Percentiles rank a stretch among this genome's conserved stretches.
These are phyloP conservation scores for Phylloscopus trochilus DNA, from an alignment of 2,113 vertebrate species.

Conservation along the genomic window DNA sequence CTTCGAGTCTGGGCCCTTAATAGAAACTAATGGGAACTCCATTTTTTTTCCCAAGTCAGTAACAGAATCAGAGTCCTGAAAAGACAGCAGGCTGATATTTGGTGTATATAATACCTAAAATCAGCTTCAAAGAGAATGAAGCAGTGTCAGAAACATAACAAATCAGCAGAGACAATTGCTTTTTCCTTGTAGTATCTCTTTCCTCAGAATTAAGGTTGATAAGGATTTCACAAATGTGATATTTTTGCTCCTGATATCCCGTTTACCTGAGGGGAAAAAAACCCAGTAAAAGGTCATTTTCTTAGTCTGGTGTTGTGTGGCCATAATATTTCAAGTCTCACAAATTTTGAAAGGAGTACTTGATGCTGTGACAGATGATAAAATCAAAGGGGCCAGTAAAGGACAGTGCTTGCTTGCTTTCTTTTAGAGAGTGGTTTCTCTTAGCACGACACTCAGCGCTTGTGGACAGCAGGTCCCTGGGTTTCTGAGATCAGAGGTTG, in stretches of 20 bases:
- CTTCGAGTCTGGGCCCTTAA: not conserved
- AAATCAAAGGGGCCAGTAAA: slow-evolving; percentile 33
- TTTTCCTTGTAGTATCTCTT: not conserved
- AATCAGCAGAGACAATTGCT: not conserved
- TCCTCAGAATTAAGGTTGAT: not conserved
- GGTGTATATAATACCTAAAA: not conserved
- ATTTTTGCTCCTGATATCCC: not conserved
- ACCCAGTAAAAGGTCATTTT: not conserved
- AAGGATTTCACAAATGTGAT: not conserved
- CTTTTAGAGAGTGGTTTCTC: not conserved
- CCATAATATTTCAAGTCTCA: slow-evolving; percentile 17
- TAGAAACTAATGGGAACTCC: not conserved
- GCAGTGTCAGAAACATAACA: not conserved
- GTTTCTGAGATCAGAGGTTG: slow-evolving; percentile 31
- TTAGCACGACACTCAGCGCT: not conserved
- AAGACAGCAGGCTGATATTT: not conserved
- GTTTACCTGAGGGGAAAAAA: not conserved
- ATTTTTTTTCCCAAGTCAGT: not conserved
- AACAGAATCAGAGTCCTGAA: not conserved
- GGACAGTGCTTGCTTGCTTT: not conserved
- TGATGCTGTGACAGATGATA: slow-evolving; percentile 53
- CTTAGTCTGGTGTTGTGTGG: not conserved
- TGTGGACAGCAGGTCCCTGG: not conserved
- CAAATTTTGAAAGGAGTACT: slow-evolving; percentile 51
- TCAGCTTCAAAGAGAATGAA: not conserved